Base-by-base conservation (phyloP, 2,888 invertebrate species). In the Lacanobia oleracea region DNA sequence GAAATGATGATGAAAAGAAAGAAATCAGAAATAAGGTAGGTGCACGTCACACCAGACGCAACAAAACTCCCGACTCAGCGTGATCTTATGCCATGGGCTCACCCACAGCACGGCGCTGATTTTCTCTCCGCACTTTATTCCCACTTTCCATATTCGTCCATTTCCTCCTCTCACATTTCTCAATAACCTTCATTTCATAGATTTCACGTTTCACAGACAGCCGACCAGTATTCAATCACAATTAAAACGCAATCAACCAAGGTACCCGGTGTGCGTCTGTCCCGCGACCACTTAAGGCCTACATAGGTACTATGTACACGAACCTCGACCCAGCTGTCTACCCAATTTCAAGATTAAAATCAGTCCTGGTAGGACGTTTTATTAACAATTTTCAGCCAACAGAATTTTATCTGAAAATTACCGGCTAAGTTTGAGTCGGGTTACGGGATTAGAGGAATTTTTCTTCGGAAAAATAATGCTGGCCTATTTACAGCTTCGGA, bases 291-390 rank as follows among this genome's bases (percentile, higher is more conserved):
- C 61, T 48, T 33, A 27, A 40, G 50, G 18, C 21, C 18, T 59
- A 18, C 33, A 6, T 33, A 33, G 33, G 33, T 33, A 33, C 56
- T 57, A 21, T 54, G 14, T 57, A 37, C 50, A 64, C 50, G 45
- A 37, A 73, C 18, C 23, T 10, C 45, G 75, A 63, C 67, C 75
- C 75, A 64, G 37, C 75, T 64, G 77, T 67, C 63, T 40, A 51
- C 48, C 64, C 64, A 68, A 75, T 77, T 80, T 80, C 56, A 40
- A 68, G 68, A 77, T 80, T 67, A 80, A 80, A 80, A 77, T 75
- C 56, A 51, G 37, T 33, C 33, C 18, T 21, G 37, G 33, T 33
- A 43, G 4, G 33, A 67, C 33, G 37, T 43, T 60, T 64, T 75
- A 40, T 21, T 56, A 51, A 21, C 21, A 54, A 48, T 67, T 54